Conservation (phyloP, 2,888 invertebrate species). For the Syrphus vitripennis region DNA sequence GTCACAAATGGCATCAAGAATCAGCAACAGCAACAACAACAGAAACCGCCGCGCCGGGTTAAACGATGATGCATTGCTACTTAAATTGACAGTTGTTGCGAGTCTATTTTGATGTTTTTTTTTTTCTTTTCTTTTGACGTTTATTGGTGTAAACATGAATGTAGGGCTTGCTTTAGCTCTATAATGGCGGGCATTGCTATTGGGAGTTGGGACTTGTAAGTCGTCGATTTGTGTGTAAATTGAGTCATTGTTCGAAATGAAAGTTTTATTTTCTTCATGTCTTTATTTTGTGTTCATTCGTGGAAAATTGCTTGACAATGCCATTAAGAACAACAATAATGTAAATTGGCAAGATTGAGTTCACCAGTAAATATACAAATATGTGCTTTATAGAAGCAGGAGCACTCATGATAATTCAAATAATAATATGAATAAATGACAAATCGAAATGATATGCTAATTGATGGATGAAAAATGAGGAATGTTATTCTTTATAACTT, state of each 20-base stretch:
- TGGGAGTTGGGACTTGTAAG: not conserved
- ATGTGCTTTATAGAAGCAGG: not conserved
- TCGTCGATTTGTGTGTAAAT: conserved; percentile 55
- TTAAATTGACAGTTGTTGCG: conserved; percentile 58
- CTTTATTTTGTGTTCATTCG: not conserved
- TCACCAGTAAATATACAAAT: conserved; percentile 30
- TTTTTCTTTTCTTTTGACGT: conserved; percentile 55
- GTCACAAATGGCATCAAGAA: conserved; percentile 43
- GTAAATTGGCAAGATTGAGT: conserved; percentile 41
- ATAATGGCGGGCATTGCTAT: not conserved
- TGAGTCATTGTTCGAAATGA: conserved; percentile 62
- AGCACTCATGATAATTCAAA: not conserved
- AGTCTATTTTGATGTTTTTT: conserved; percentile 55
- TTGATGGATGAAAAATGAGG: conserved; percentile 15
- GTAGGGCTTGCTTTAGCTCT: not conserved
- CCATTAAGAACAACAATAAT: conserved; percentile 39
- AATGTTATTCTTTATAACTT: not conserved
- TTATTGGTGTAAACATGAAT: conserved; percentile 67
- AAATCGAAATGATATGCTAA: conserved; percentile 42
- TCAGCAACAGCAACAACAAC: conserved; percentile 36
- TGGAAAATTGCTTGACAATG: conserved; percentile 34
- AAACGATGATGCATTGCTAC: conserved; percentile 68
- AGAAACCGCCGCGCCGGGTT: conserved; percentile 53
- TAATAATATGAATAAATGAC: conserved; percentile 1
- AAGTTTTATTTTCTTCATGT: not conserved